Conservation (phyloP, 2,888 invertebrate genomes). For the Melangyna quadrimaculata region DNA sequence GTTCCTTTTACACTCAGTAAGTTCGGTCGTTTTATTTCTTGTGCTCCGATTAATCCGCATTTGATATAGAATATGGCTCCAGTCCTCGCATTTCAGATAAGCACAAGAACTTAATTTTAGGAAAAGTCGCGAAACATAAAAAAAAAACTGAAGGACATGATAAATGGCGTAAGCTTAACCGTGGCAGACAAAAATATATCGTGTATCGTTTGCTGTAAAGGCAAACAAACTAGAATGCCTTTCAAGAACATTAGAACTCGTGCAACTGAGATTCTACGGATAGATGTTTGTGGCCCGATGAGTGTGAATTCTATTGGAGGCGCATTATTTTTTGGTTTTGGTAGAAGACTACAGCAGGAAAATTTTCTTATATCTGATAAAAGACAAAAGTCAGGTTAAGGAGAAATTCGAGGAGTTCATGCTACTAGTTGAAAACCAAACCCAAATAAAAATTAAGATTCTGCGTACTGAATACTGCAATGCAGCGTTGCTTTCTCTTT, state of each 20-base stretch:
- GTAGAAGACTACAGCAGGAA: background rate
- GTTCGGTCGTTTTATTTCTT: no score
- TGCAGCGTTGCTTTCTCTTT: background rate
- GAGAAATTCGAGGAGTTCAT: slow-evolving; percentile 55
- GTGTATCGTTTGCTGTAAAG: slow-evolving; percentile 23
- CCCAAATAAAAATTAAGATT: slow-evolving; percentile 3
- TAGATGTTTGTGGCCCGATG: slow-evolving; percentile 23
- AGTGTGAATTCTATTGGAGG: background rate
- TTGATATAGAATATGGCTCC: no score
- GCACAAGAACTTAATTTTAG: no score
- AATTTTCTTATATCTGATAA: slow-evolving; percentile 52
- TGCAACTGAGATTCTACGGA: background rate
- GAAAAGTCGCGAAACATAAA: no score
- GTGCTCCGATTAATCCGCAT: no score
- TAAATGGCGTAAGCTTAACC: background rate
- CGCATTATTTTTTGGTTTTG: slow-evolving; percentile 11
- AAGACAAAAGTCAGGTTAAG: slow-evolving; percentile 50
- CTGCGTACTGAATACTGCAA: slow-evolving; percentile 5
- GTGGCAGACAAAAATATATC: background rate
- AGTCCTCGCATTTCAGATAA: no score
- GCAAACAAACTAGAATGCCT: slow-evolving; percentile 38
- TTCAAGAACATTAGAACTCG: slow-evolving; percentile 18
- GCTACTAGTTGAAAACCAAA: slow-evolving; percentile 61
- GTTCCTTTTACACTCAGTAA: no score
- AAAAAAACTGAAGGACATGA: slow-evolving; percentile 5